Percentiles rank a stretch among this genome's conserved stretches.
Evolutionary conservation across 2,797 vertebrate species (phyloP).

Genomic region (Pantherophis vulpinus): DNA sequence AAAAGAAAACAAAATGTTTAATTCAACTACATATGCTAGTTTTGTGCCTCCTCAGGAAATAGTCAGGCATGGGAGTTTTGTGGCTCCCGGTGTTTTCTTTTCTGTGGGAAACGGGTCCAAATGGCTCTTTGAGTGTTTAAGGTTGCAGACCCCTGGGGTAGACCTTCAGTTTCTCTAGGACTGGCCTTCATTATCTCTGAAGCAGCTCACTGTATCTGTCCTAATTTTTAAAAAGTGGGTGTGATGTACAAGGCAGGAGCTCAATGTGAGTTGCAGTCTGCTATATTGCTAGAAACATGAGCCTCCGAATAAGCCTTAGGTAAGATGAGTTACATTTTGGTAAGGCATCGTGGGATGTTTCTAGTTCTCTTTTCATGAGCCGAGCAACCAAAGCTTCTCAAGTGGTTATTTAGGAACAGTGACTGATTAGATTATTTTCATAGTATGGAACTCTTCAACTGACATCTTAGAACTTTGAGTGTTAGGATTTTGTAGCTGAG

Average conservation of each 20-base stretch:
- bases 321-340: background rate
- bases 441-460: background rate
- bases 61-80: too few species aligned
- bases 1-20: too few species aligned
- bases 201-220: background rate
- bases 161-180: background rate
- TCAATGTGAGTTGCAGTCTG: background rate
- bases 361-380: background rate
- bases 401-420: background rate
- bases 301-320: background rate
- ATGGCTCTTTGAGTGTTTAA: too few species aligned
- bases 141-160: background rate
- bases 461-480: background rate
- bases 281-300: background rate
- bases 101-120: too few species aligned
- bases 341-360: background rate
- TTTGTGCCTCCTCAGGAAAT: too few species aligned
- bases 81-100: too few species aligned
- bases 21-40: too few species aligned
- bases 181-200: background rate
- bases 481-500: background rate
- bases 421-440: background rate
- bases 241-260: background rate
- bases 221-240: background rate
- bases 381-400: background rate